Percentiles rank a stretch among this genome's conserved stretches.
These are phyloP conservation scores for Zeugodacus cucurbitae DNA, from an alignment of 1,140 invertebrate species.

Conservation along the genomic window DNA sequence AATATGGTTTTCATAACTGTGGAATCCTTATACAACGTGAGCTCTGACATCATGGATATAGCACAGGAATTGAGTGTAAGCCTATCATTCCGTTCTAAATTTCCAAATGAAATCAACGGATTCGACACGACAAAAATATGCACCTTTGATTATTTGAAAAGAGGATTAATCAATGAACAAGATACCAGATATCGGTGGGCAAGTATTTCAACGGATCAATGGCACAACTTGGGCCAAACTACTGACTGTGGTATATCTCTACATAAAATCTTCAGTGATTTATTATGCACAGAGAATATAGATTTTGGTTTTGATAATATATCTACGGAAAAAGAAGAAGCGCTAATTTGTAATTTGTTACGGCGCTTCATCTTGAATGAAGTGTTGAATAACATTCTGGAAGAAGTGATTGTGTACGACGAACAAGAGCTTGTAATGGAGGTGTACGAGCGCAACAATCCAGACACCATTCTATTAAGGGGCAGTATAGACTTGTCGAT, in stretches of 20 bases:
- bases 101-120: neutral
- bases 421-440: constrained; percentile 24
- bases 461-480: neutral
- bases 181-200: constrained; percentile 53
- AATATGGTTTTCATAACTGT: constrained; percentile 55
- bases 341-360: constrained; percentile 56
- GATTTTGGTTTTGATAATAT: constrained; percentile 47
- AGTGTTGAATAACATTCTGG: constrained; percentile 50
- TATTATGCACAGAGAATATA: constrained; percentile 47
- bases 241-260: constrained; percentile 39
- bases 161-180: constrained; percentile 52
- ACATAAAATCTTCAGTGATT: constrained; percentile 47
- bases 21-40: constrained; percentile 56
- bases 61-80: constrained; percentile 48
- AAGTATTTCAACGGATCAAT: constrained; percentile 47
- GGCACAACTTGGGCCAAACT: constrained; percentile 49
- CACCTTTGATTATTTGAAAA: constrained; percentile 49
- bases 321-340: constrained; percentile 46
- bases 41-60: constrained; percentile 43
- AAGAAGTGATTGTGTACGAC: constrained; percentile 40
- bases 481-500: constrained; percentile 32
- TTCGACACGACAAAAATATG: constrained; percentile 46
- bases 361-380: constrained; percentile 55
- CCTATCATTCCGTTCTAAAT: constrained; percentile 49
- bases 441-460: neutral